Evolutionary conservation across 2,797 vertebrate species (phyloP), one percentile per base, ranked within the genome.

Genomic region (Coluber constrictor): DNA sequence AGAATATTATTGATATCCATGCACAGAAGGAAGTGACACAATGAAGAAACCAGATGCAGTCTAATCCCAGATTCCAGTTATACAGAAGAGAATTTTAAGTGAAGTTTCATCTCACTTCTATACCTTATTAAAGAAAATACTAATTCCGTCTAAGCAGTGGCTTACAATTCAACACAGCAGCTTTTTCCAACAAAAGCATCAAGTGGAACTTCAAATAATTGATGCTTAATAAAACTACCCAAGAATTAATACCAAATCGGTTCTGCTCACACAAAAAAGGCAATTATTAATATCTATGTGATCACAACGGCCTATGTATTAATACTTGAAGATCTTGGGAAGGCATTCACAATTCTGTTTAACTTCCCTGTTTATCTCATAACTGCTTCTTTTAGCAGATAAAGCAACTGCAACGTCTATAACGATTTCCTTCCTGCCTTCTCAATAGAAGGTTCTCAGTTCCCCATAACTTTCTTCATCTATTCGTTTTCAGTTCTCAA

Each of bases 351-450:
- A 86, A 15, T 43, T n/a, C 25, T 59, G 59, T 92, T 89, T 15
- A 89, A 43, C 43, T 60, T 70, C 29, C 27, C 66, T 95, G 94
- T 97, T 96, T 96, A 95, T 96, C 91, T 94, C 95, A 94, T 87
- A 96, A 92, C 96, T 96, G 93, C 95, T 93, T 96, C 95, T 96
- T 96, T 95, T 95, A 97, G 96, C 95, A 96, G 95, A 96, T 96
- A 95, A 96, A 94, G 95, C 47, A 37, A 88, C 94, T 95, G 95
- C 95, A 96, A 95, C 93, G 96, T 96, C 95, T 96, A 95, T 94
- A 94, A 96, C 95, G 95, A 95, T 94, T 97, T 96, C 96, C 94
- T 95, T 94, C 93, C 95, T 96, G 95, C 23, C 47, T 56, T 32
- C 70, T 60, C 13, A 55, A 13, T n/a, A 18, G 18, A 57, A n/a